Evolutionary conservation across 1,140 invertebrate species (phyloP), one percentile per base, ranked within the genome.

Genomic region (Cyclina sinensis): DNA sequence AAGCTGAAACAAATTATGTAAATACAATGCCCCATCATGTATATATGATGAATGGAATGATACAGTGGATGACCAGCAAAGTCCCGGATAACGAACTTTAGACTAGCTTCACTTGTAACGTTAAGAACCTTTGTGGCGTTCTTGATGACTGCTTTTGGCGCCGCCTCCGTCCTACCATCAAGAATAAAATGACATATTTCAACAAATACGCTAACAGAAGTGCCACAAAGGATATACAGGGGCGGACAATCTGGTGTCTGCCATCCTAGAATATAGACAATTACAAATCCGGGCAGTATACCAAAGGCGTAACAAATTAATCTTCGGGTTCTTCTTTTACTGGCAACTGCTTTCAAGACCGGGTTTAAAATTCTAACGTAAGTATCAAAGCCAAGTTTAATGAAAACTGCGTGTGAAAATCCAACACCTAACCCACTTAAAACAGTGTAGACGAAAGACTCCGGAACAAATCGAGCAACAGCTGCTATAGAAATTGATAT

Each of bases 31-130:
- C 87, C 91, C 21, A 88, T 86, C 91, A 92, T 92, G 74, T 91
- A 91, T 27, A 92, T 86, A 70, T 92, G 91, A 37, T 92, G 91
- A 1, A 88, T 86, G 27, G 87, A 87, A 84, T 92, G 90, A 54
- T 92, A 92, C 0, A 92, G 76, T 0, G 91, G 90, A 70, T 91
- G 91, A 7, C 91, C 90, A 21, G 91, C 91, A 73, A 91, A 92
- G 68, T 92, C 91, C n/a, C 90, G 39, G 1, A 92, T 74, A 16
- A 92, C 88, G 30, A 92, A 59, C 43, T 91, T 89, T 24, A 91
- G 16, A 39, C 79, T 74, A 14, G 83, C 78, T 80, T 76, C 54
- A 85, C 83, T 24, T 80, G 57, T 80, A 12, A 81, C 57, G 73
- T 82, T 76, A 1, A 90, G 57, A n/a, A 90, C 86, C 73, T 89